phyloP scores from a whole-genome alignment of 2,888 invertebrate species.

The Aricia artaxerxes region DNA sequence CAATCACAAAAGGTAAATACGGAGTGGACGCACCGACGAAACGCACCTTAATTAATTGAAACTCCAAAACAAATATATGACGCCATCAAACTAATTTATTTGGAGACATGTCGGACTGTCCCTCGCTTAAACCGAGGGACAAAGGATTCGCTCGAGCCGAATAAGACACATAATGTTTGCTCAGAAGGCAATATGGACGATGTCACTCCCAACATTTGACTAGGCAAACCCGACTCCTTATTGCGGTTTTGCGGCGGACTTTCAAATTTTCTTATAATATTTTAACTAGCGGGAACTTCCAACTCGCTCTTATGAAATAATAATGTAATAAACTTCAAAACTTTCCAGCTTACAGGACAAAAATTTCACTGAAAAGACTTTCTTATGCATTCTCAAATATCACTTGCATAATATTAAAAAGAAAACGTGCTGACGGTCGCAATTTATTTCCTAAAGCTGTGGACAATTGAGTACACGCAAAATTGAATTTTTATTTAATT shows the following conservation, averaged over 20 bases:
- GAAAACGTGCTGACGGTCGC: not conserved
- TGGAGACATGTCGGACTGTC: conserved; percentile 29
- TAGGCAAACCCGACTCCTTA: conserved; percentile 57
- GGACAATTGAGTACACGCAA: not conserved
- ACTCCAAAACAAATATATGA: conserved; percentile 24
- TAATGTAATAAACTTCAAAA: conserved; percentile 28
- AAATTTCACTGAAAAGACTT: conserved; percentile 8
- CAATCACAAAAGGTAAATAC: conserved; percentile 4
- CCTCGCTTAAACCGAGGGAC: conserved; percentile 41
- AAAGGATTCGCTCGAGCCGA: conserved; percentile 56
- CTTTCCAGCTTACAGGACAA: conserved; percentile 23
- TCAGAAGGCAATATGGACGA: conserved; percentile 70
- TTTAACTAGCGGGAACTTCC: conserved; percentile 22
- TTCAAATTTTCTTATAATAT: conserved; percentile 26
- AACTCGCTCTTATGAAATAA: conserved; percentile 20
- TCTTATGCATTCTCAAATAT: conserved; percentile 27
- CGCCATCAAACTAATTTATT: conserved; percentile 25
- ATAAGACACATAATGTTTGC: conserved; percentile 61
- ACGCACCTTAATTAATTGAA: conserved; percentile 22
- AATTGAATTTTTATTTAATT: not conserved
- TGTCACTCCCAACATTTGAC: conserved; percentile 69
- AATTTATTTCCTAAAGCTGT: conserved; percentile 9
- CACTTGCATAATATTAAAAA: conserved; percentile 20
- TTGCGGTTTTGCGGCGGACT: conserved; percentile 34
- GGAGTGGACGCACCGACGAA: conserved; percentile 2